Percentiles rank a stretch among this genome's conserved stretches.
Conservation (phyloP, 1,140 invertebrate genomes). For the Zaprionus kolodkinae region DNA sequence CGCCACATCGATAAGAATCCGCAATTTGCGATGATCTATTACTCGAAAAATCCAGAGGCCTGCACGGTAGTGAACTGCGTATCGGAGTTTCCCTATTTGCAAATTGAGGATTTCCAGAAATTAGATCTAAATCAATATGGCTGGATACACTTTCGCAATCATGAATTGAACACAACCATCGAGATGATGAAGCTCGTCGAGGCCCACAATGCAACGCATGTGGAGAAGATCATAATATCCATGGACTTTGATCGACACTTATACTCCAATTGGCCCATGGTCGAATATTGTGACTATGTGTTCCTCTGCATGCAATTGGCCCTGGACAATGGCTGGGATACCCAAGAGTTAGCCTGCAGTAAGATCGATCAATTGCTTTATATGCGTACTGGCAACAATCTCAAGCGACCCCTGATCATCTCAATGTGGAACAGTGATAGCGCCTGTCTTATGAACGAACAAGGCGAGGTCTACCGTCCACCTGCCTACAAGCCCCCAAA, state of each 20-base stretch:
- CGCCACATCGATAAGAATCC: constrained; percentile 70
- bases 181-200: constrained; percentile 86
- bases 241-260: constrained; percentile 87
- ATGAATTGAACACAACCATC: constrained; percentile 83
- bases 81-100: constrained; percentile 86
- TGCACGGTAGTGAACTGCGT: constrained; percentile 88
- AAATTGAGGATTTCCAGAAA: constrained; percentile 85
- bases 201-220: constrained; percentile 83
- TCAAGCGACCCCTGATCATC: constrained; percentile 84
- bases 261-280: constrained; percentile 66
- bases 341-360: constrained; percentile 21
- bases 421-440: constrained; percentile 89
- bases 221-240: constrained; percentile 85
- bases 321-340: constrained; percentile 25
- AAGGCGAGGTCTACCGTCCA: constrained; percentile 83
- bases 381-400: constrained; percentile 19
- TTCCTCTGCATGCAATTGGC: constrained; percentile 86
- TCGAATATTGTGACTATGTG: constrained; percentile 85
- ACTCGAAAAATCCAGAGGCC: constrained; percentile 85
- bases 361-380: constrained; percentile 25
- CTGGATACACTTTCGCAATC: constrained; percentile 90
- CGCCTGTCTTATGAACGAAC: constrained; percentile 85
- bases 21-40: constrained; percentile 85
- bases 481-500: constrained; percentile 85
- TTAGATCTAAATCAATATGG: constrained; percentile 85